Evolutionary conservation across 2,888 invertebrate genomes (phyloP).

Genomic region (Heliconius cydno): DNA sequence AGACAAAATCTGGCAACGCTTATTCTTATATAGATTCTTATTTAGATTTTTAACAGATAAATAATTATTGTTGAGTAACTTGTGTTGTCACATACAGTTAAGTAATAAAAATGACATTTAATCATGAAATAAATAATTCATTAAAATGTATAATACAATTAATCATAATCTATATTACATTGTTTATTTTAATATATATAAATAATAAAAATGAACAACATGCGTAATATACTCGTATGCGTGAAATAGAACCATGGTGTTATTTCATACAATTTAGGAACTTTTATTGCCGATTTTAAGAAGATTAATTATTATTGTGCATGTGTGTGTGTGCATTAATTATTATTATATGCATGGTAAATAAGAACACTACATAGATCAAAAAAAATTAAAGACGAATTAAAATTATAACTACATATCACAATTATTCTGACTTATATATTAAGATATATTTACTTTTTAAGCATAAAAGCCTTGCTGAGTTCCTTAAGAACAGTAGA

Average conservation of each 20-base stretch:
- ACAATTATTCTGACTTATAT: not conserved
- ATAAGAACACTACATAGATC: not conserved
- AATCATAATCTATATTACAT: too few relatives aligned
- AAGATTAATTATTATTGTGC: not conserved
- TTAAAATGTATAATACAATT: too few relatives aligned
- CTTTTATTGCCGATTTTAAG: too few relatives aligned
- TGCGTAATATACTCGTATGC: too few relatives aligned
- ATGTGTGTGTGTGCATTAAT: too few relatives aligned
- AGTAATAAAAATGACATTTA: not conserved
- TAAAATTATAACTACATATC: not conserved
- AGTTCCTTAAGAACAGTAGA: conserved; percentile 78
- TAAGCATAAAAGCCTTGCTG: conserved; percentile 79
- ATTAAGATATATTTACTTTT: conserved; percentile 65
- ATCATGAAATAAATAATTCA: not conserved
- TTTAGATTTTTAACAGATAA: not conserved
- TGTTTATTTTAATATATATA: not conserved
- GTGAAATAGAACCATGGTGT: too few relatives aligned
- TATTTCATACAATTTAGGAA: too few relatives aligned
- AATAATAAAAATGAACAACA: not conserved
- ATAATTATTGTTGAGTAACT: not conserved
- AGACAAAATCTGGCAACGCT: too few relatives aligned
- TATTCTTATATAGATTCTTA: not conserved
- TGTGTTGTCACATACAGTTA: not conserved
- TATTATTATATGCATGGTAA: not conserved
- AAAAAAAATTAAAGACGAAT: not conserved